Evolutionary conservation across 2,888 invertebrate genomes (phyloP), one percentile per base, ranked within the genome.

Genomic region (Hydriomena furcata): DNA sequence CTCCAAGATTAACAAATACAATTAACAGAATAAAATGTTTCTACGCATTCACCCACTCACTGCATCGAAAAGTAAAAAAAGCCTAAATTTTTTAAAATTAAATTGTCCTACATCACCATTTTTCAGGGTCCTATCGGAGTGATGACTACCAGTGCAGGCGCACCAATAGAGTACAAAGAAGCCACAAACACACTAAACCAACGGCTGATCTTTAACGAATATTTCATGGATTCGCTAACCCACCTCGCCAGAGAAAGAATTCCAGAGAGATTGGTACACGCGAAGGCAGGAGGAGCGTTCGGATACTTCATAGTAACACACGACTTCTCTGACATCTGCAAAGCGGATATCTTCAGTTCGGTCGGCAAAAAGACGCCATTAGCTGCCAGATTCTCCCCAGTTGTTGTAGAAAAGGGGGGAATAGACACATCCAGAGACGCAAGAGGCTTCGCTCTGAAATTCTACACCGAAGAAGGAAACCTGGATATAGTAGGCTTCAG

Each of bases 401-500:
- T 95, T 0, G 94, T 94, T 7, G 96, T 96, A 0, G 97, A 97
- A 81, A 92, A 92, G 63, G 97, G 97, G 1, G 96, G 96, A 0
- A 94, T 96, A 2, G 97, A 97, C 74, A 95, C 96, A 5, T 94
- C 93, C 0, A 93, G 97, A 56, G 98, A 97, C 77, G 95, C 96
- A 0, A 92, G 97, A 66, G 98, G 98, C 5, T 98, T 97, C 72
- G 96, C 98, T 0, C 84, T 97, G 0, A 98, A 98, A 79, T 96
- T 98, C 76, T 98, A 98, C 80, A 95, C 96, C 0, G 95, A 96
- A 61, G 95, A 96, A 49, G 97, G 97, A 12, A 94, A 94, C 63
- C 97, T 97, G 94, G 98, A 98, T 84, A 86, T 97, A 51, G 96
- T 96, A 8, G 97, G 97, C 2, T 94, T 95, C 70, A 97, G 96